Evolutionary conservation across 2,113 vertebrate genomes (phyloP).

Genomic region (Speoplatyrhinus poulsoni): DNA sequence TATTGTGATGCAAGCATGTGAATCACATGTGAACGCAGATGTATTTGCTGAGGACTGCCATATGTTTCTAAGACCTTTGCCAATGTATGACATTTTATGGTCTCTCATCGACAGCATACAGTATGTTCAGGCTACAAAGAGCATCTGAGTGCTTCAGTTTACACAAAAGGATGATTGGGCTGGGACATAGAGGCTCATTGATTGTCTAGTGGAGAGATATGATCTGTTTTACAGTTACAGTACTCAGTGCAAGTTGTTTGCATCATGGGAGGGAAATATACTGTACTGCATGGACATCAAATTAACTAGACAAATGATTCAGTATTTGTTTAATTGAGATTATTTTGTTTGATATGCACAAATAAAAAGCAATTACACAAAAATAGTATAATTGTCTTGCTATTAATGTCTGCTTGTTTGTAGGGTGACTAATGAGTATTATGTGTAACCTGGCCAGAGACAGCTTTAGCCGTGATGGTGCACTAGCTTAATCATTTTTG

Average conservation of each 20-base stretch:
- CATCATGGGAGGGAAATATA: no score
- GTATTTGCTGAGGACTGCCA: slow-evolving; percentile 20
- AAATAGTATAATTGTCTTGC: no score
- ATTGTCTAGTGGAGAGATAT: no score
- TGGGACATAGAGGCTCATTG: background rate
- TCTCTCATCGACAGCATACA: slow-evolving; percentile 16
- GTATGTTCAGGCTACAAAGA: slow-evolving; percentile 17
- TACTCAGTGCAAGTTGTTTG: no score
- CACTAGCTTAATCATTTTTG: no score
- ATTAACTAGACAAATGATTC: no score
- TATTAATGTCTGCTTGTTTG: no score
- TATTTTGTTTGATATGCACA: background rate
- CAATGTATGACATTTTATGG: slow-evolving; percentile 30
- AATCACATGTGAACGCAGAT: no score
- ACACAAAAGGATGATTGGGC: background rate
- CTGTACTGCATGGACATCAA: no score
- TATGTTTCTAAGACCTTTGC: background rate
- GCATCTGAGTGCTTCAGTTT: slow-evolving; percentile 3
- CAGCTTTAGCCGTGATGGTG: no score
- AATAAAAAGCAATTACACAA: background rate
- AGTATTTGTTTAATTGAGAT: background rate
- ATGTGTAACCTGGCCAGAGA: background rate
- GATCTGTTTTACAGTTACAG: no score
- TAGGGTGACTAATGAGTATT: background rate
- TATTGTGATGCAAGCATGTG: background rate